Evolutionary conservation across 2,113 vertebrate species (phyloP).

Genomic region (Hemibates koningsi): DNA sequence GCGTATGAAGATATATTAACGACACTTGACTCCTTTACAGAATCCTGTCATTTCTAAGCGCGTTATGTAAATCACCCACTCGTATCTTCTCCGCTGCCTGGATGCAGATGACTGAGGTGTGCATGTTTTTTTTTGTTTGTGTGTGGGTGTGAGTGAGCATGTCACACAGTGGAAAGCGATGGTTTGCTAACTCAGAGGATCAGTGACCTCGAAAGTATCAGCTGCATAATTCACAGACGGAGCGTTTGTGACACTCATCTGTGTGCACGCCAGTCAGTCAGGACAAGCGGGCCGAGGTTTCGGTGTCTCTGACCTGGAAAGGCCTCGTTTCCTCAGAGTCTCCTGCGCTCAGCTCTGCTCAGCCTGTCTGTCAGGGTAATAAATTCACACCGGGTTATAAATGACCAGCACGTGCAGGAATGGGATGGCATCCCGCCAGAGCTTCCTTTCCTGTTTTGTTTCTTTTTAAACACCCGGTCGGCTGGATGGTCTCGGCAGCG

Average conservation of each 20-base stretch:
- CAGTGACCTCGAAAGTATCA: constrained; percentile 44
- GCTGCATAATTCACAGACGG: constrained; percentile 14
- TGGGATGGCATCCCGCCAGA: constrained; percentile 3
- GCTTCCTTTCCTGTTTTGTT: constrained; percentile 3
- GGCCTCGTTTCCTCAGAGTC: neutral
- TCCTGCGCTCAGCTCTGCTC: neutral
- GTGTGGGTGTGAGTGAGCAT: constrained; percentile 23
- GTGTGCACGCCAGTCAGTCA: constrained; percentile 21
- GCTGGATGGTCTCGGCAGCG: neutral
- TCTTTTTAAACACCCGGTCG: neutral
- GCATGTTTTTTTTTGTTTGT: constrained; percentile 7
- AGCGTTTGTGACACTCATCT: constrained; percentile 40
- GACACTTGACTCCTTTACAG: constrained; percentile 20
- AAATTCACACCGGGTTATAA: constrained; percentile 25
- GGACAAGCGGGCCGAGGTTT: neutral
- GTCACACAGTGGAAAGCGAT: constrained; percentile 34
- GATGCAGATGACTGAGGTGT: constrained; percentile 33
- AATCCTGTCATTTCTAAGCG: constrained; percentile 13
- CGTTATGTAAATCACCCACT: constrained; percentile 33
- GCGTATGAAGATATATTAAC: constrained; percentile 7
- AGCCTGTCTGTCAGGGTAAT: constrained; percentile 20
- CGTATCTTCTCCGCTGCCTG: neutral
- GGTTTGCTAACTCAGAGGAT: constrained; percentile 19
- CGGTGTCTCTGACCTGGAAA: constrained; percentile 46
- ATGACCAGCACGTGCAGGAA: constrained; percentile 15